Base-by-base conservation (phyloP, 1,140 invertebrate genomes). In the Drosophila kurseongensis region DNA sequence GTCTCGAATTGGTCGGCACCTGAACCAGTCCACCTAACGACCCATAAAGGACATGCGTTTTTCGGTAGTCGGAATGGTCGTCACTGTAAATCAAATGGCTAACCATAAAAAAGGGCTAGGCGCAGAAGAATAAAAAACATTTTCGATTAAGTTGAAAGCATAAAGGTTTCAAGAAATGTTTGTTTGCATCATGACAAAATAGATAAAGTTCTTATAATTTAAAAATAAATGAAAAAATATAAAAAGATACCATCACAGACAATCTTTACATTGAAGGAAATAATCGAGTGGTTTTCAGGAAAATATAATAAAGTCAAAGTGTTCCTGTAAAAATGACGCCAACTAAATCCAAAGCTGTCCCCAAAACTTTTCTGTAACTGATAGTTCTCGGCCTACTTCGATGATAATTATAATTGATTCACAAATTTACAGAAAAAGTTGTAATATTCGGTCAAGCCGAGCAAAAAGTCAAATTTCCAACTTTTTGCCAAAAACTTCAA, bases 21-120 rank as follows among this genome's bases (percentile, higher is more conserved):
- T 74, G 62, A 56, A 47, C 54, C 48, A 63, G 57, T 62, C 65
- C 63, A 66, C 40, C 67, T 73, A 80, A 84, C 73, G 72, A 68
- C 77, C 77, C 78, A 85, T 84, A 77, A 72, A 59, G 50, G 69
- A 74, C 72, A 75, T 74, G 69, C 72, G 69, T 52, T 68, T 52
- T 68, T 29, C 59, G 47, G 29, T 44, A 65, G 45, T 44, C 65
- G n/a, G 13, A 36, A 68, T 42, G 47, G 65, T 51, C 57, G 69
- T 50, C 68, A 48, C 42, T 57, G 47, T 76, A 84, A 83, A 84
- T 84, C 80, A 84, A 84, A 84, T 67, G 56, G 44, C 67, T 36
- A 48, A 48, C 50, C 65, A 41, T 48, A 48, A 69, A 57, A 57
- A 41, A 57, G 29, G 42, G 32, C 42, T 47, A 32, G 23, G 14